Evolutionary conservation across 2,888 invertebrate genomes (phyloP).

Genomic region (Scelioninae gen. 1): DNA sequence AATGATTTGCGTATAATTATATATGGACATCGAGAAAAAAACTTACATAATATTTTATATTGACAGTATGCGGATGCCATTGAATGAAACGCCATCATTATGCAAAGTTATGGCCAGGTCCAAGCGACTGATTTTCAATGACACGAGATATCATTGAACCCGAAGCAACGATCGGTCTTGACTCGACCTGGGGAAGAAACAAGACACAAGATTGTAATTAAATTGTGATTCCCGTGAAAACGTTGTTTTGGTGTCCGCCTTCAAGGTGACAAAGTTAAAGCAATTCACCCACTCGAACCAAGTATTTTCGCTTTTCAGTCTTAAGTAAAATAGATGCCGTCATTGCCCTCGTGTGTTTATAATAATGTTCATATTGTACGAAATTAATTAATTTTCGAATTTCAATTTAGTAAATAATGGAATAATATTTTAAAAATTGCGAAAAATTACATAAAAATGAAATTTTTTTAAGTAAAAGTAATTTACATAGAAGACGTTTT

Average conservation of each 20-base stretch:
- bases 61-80: slow-evolving; percentile 51
- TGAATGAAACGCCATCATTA: slow-evolving; percentile 61
- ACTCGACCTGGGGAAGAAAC: slow-evolving; percentile 44
- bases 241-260: slow-evolving; percentile 1
- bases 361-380: background rate
- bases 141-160: slow-evolving; percentile 63
- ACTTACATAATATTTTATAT: slow-evolving; percentile 68
- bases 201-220: slow-evolving; percentile 34
- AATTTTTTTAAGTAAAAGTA: too few species aligned
- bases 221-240: slow-evolving; percentile 35
- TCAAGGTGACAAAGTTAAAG: slow-evolving; percentile 23
- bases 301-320: slow-evolving; percentile 11
- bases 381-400: background rate
- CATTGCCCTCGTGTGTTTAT: too few species aligned
- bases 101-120: slow-evolving; percentile 56
- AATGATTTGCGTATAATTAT: too few species aligned
- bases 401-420: too few species aligned
- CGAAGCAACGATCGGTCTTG: slow-evolving; percentile 56
- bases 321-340: slow-evolving; percentile 19
- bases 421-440: too few species aligned
- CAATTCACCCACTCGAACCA: slow-evolving; percentile 17
- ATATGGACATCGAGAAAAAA: background rate
- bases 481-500: too few species aligned
- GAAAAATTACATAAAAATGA: too few species aligned
- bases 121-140: slow-evolving; percentile 59